These are phyloP conservation scores for Graphium colonna DNA, from an alignment of 2,888 invertebrate species.

Conservation along the genomic window DNA sequence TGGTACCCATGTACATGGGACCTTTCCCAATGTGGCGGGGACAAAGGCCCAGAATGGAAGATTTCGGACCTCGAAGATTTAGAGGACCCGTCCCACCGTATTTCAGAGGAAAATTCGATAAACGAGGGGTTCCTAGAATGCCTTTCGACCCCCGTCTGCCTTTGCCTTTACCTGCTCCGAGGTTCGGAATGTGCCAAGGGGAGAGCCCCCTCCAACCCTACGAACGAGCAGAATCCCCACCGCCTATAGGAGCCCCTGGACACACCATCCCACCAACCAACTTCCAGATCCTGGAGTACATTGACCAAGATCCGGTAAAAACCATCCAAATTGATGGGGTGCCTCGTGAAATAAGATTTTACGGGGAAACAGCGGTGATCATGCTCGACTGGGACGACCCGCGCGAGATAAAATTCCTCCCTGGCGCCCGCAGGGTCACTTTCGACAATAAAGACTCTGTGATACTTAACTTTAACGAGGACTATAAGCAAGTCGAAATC, in stretches of 20 bases:
- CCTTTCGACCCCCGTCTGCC: constrained; percentile 53
- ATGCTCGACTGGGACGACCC: constrained; percentile 93
- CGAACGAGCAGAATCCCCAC: constrained; percentile 53
- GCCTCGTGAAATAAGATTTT: constrained; percentile 90
- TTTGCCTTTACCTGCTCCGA: constrained; percentile 54
- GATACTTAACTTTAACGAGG: constrained; percentile 82
- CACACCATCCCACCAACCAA: constrained; percentile 59
- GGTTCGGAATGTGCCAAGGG: constrained; percentile 58
- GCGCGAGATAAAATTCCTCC: constrained; percentile 90
- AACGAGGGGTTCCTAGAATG: constrained; percentile 45
- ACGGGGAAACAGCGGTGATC: constrained; percentile 91
- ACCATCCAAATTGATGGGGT: constrained; percentile 91
- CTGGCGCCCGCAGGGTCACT: constrained; percentile 86
- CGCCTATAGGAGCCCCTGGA: constrained; percentile 62
- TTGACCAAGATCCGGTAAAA: constrained; percentile 84
- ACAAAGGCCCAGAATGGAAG: constrained; percentile 53
- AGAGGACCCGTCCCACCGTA: constrained; percentile 54
- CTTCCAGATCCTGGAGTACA: constrained; percentile 60
- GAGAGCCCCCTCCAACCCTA: constrained; percentile 59
- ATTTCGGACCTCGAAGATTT: constrained; percentile 56
- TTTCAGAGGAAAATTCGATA: constrained; percentile 59
- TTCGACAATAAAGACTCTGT: constrained; percentile 89
- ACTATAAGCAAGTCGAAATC: constrained; percentile 85
- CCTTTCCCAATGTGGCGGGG: constrained; percentile 59
- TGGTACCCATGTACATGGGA: constrained; percentile 48